Percentiles rank a stretch among this genome's conserved stretches.
phyloP scores from a whole-genome alignment of 2,888 invertebrate species.

The Drosophila leonis region DNA sequence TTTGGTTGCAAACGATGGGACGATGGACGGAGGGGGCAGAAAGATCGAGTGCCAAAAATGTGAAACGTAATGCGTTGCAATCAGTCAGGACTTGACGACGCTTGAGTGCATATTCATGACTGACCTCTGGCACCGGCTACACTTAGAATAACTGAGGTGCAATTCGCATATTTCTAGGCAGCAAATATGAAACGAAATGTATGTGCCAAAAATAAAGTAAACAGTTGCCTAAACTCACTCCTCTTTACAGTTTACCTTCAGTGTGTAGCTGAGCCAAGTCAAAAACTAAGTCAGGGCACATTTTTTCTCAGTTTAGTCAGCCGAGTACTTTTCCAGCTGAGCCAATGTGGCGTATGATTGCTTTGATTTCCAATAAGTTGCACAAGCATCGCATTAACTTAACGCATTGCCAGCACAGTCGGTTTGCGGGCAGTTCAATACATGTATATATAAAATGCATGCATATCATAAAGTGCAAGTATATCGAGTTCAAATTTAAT shows the following conservation, averaged over 20 bases:
- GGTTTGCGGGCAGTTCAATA: conserved; percentile 1
- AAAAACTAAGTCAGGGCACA: neutral
- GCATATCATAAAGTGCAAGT: conserved; percentile 47
- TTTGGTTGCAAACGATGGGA: neutral
- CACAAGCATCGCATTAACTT: conserved; percentile 57
- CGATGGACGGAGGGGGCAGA: neutral
- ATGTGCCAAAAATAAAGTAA: neutral
- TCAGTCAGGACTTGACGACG: conserved; percentile 58
- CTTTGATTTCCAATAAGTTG: conserved; percentile 68
- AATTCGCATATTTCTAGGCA: neutral
- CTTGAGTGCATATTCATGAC: conserved; percentile 62
- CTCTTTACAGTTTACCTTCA: neutral
- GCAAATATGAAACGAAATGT: neutral
- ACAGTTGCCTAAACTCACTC: neutral
- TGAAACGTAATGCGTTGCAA: conserved; percentile 58
- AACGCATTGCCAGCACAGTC: conserved; percentile 34
- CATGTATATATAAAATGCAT: conserved; percentile 10
- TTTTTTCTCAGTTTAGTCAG: conserved; percentile 33
- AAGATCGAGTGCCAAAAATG: conserved; percentile 58
- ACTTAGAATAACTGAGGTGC: conserved; percentile 21
- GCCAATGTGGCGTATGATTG: conserved; percentile 55
- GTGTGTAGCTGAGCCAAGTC: neutral
- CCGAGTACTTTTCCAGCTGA: conserved; percentile 19
- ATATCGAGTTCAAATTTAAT: conserved; percentile 69
- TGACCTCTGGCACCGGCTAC: conserved; percentile 28